Conservation (phyloP, 2,113 vertebrate species). For the Onychostoma macrolepis region DNA sequence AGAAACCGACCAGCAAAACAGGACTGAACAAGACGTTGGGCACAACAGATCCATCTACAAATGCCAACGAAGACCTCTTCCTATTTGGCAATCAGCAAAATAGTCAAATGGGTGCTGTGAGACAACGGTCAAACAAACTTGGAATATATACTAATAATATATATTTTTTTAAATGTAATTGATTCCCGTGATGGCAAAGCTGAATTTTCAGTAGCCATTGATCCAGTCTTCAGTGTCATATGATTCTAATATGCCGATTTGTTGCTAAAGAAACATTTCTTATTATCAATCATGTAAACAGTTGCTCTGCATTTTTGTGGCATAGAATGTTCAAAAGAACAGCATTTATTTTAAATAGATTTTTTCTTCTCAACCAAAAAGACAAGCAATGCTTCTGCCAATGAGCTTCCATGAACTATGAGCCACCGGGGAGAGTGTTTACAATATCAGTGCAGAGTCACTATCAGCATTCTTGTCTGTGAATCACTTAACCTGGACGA, state of each 20-base stretch:
- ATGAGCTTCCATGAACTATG: slow-evolving; percentile 17
- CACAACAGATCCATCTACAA: slow-evolving; percentile 25
- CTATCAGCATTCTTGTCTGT: slow-evolving; percentile 18
- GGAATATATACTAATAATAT: background rate
- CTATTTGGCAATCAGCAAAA: background rate
- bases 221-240: too few relatives aligned
- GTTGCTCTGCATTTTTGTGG: background rate
- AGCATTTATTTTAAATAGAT: too few relatives aligned
- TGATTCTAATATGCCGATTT: background rate
- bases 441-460: background rate
- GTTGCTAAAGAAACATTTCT: background rate
- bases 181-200: background rate
- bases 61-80: background rate
- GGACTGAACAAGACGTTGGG: slow-evolving; percentile 12
- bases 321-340: too few relatives aligned
- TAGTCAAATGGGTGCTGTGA: background rate
- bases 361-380: background rate
- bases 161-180: background rate
- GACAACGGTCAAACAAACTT: background rate
- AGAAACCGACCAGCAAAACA: slow-evolving; percentile 3
- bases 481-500: slow-evolving; percentile 29
- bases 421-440: slow-evolving; percentile 22
- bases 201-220: background rate
- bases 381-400: background rate
- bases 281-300: background rate